Conservation (phyloP, 2,113 vertebrate genomes). For the Crotalus viridis region DNA sequence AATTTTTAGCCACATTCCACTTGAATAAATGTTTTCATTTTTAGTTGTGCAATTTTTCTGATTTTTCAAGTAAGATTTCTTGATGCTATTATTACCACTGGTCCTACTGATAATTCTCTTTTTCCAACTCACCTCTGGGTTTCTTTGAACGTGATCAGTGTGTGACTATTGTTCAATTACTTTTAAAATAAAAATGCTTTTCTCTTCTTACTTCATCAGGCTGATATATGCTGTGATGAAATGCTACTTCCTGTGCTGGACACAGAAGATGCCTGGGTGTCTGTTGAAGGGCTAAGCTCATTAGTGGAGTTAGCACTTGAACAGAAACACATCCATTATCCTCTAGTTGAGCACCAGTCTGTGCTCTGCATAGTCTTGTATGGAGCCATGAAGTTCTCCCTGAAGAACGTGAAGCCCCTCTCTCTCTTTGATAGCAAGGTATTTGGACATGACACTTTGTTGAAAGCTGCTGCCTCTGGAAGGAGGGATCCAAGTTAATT, state of each 20-base stretch:
- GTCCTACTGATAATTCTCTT: not conserved
- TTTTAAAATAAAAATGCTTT: rapidly evolving
- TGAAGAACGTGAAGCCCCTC: slow-evolving; percentile 86
- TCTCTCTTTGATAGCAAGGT: slow-evolving; percentile 95
- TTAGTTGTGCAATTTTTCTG: rapidly evolving
- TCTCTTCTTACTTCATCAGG: slow-evolving; percentile 63
- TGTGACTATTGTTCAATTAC: rapidly evolving
- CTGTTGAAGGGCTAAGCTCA: slow-evolving; percentile 83
- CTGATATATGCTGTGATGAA: slow-evolving; percentile 84
- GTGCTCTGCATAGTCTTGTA: slow-evolving; percentile 82
- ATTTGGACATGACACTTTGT: not conserved
- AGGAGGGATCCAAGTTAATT: not conserved
- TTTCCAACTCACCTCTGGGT: not conserved
- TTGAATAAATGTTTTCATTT: not conserved
- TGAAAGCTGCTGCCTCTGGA: not conserved
- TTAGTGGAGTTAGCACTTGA: slow-evolving; percentile 92
- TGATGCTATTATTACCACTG: not conserved
- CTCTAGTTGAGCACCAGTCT: slow-evolving; percentile 91
- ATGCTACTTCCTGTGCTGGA: slow-evolving; percentile 78
- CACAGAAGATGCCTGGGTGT: slow-evolving; percentile 86
- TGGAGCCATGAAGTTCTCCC: slow-evolving; percentile 79
- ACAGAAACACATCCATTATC: slow-evolving; percentile 89
- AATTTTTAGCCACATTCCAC: not conserved
- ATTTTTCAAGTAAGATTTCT: not conserved
- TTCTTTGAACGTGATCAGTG: not conserved